phyloP scores from a whole-genome alignment of 1,140 invertebrate species.

The Drosophila sucinea region DNA sequence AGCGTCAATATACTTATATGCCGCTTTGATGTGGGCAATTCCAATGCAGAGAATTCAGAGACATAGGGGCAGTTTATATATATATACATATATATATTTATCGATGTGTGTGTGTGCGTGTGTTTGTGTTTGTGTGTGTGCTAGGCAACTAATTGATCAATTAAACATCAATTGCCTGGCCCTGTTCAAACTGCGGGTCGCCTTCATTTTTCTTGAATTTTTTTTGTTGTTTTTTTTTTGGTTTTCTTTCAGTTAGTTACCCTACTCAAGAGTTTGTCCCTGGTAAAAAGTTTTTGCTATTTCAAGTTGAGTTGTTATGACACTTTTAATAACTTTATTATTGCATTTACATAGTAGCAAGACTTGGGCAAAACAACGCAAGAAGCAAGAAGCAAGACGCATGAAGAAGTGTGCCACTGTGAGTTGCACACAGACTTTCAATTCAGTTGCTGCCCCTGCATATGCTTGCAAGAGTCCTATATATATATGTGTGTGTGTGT shows the following conservation, averaged over 20 bases:
- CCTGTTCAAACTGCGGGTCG: constrained; percentile 61
- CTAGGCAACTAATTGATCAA: constrained; percentile 74
- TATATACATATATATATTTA: constrained; percentile 21
- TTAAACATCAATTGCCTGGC: constrained; percentile 78
- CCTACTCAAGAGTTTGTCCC: constrained; percentile 13
- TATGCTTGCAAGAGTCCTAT: constrained; percentile 47
- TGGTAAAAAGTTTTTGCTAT: constrained; percentile 75
- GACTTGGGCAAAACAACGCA: constrained; percentile 35
- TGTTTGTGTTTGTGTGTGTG: constrained; percentile 36
- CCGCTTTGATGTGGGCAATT: constrained; percentile 80
- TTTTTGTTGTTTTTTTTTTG: constrained; percentile 10
- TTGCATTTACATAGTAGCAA: constrained; percentile 80
- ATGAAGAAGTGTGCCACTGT: constrained; percentile 63
- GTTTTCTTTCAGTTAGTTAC: constrained; percentile 14
- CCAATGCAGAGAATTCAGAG: constrained; percentile 47
- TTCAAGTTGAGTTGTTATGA: constrained; percentile 83
- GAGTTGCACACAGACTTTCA: constrained; percentile 27
- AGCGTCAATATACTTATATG: constrained; percentile 79
- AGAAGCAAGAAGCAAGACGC: constrained; percentile 35
- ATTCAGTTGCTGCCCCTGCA: constrained; percentile 36
- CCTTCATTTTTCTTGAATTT: constrained; percentile 24
- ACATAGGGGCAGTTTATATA: constrained; percentile 47
- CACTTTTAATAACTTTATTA: constrained; percentile 83
- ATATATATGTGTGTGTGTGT: constrained; percentile 29
- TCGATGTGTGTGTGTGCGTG: constrained; percentile 5